Evolutionary conservation across 1,140 invertebrate genomes (phyloP), one percentile per base, ranked within the genome.

Genomic region (Brachionus paranguensis): DNA sequence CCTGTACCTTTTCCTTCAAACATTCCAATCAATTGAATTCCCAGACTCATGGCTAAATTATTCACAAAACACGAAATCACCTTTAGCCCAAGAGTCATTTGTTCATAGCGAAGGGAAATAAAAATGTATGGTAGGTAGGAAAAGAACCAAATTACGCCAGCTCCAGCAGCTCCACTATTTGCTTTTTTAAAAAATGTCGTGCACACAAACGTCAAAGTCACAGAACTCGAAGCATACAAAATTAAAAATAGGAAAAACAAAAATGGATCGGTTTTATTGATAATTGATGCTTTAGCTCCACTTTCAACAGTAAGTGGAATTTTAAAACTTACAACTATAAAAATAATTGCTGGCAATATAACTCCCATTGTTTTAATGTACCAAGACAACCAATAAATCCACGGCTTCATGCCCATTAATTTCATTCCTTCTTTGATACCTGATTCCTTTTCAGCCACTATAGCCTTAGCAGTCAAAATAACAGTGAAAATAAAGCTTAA

Each of bases 361-460:
- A 94, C 93, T 2, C 93, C 88, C 85, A 94, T 93, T 74, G 92
- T 92, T 86, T 94, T 94, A 24, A 93, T 88, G 87, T 94, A 95
- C 93, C 94, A 95, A 1, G 94, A 93, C 2, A 91, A 87, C 94
- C 94, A 95, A 86, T 95, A 94, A 29, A 95, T 86, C 93, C 93
- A 95, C 85, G 92, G 93, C 17, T 92, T 91, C 11, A 96, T 88
- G 2, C 94, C 94, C 94, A 95, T 95, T 87, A 95, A 94, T 88
- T 94, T 94, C 94, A 95, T 95, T 0, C 93, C 93, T 55, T 84
- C 81, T 74, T 89, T 89, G 0, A 89, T 85, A 81, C 86, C 88
- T 53, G 86, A 86, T 81, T 89, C 88, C 76, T 89, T 89, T 85
- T 89, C 89, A 74, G 87, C 86, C 7, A 88, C 87, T 24, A 89